These are phyloP conservation scores for Micromys minutus DNA, from an alignment of 2,113 vertebrate species.

Conservation along the genomic window DNA sequence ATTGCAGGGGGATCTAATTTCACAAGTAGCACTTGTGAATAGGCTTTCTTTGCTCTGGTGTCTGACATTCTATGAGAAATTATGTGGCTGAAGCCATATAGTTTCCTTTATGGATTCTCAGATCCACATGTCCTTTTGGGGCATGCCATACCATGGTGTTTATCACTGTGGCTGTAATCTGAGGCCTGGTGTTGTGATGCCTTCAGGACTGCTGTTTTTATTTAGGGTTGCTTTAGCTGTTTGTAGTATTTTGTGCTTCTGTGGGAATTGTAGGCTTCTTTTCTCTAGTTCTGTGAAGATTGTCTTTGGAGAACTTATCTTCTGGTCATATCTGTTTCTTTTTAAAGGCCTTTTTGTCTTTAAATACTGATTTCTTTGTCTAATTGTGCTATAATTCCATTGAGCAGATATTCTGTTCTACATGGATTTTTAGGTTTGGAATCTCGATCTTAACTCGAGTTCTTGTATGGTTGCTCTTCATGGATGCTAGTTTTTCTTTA, in stretches of 20 bases:
- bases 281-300: not conserved
- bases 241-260: not conserved
- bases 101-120: too few relatives aligned
- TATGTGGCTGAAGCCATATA: not conserved
- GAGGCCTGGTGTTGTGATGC: not conserved
- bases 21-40: not conserved
- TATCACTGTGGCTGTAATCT: not conserved
- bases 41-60: not conserved
- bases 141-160: not conserved
- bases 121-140: not conserved
- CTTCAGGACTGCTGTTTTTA: not conserved
- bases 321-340: not conserved
- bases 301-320: not conserved
- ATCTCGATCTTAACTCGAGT: not conserved
- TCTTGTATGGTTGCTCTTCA: not conserved
- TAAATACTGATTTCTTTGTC: not conserved
- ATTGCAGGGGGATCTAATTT: not conserved
- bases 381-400: not conserved
- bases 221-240: not conserved
- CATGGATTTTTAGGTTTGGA: not conserved
- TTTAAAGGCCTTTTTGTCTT: not conserved
- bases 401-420: not conserved
- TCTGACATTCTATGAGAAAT: not conserved
- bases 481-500: not conserved
- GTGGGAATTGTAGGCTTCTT: not conserved